Conservation (phyloP, 2,113 vertebrate genomes). For the Hippopotamus amphibius region DNA sequence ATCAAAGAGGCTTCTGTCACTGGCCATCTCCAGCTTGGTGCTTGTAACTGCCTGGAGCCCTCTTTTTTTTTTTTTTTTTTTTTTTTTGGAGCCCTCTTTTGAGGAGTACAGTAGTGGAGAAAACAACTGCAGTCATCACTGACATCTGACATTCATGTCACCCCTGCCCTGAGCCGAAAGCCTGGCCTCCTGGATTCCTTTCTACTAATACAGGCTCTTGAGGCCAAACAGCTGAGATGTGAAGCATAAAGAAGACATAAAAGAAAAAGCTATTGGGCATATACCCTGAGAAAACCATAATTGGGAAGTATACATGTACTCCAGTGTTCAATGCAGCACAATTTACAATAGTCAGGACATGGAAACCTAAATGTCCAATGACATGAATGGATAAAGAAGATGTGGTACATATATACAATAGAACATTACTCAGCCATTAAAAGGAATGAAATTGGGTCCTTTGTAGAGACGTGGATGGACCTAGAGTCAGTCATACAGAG, state of each 20-base stretch:
- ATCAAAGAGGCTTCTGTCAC: neutral
- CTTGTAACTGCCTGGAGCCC: too few species aligned
- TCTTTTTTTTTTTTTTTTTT: neutral
- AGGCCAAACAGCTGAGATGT: neutral
- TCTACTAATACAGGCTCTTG: neutral
- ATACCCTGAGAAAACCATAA: too few species aligned
- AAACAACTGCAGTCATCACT: neutral
- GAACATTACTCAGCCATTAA: too few species aligned
- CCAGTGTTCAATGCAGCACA: too few species aligned
- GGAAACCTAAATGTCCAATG: too few species aligned
- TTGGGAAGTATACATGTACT: too few species aligned
- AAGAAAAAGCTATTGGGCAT: neutral
- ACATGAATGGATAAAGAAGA: too few species aligned
- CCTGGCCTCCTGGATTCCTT: neutral
- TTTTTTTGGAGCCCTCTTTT: neutral
- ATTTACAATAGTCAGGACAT: too few species aligned
- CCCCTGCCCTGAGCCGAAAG: neutral
- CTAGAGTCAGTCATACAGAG: too few species aligned
- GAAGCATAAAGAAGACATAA: neutral
- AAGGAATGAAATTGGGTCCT: too few species aligned
- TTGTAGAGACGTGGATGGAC: too few species aligned
- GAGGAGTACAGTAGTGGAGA: neutral
- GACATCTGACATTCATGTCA: neutral
- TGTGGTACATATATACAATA: too few species aligned
- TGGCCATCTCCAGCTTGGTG: neutral